phyloP scores from a whole-genome alignment of 2,113 vertebrate species.

The Lycaon pictus region DNA sequence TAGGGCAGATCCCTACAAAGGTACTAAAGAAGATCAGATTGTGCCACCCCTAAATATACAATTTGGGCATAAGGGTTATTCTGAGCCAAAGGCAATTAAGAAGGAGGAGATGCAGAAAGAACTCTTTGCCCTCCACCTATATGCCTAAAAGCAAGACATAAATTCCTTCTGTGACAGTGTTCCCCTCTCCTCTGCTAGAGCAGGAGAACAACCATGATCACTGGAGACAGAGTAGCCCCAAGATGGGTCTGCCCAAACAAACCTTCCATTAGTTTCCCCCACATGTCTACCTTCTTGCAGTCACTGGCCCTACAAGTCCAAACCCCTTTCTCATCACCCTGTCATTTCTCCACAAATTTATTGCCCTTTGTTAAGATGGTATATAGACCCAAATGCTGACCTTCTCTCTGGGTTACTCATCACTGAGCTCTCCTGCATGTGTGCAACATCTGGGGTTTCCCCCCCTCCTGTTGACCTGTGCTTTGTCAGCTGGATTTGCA shows the following conservation, averaged over 20 bases:
- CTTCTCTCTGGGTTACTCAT: not conserved
- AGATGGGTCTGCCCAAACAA: not conserved
- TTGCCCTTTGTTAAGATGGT: not conserved
- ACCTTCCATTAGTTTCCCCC: not conserved
- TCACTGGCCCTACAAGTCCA: not conserved
- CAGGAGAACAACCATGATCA: not conserved
- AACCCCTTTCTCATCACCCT: not conserved
- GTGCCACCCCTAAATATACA: not conserved
- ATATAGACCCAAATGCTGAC: not conserved
- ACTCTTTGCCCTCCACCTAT: not conserved
- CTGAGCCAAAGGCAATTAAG: not conserved
- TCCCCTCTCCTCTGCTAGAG: not conserved
- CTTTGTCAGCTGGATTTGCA: not conserved
- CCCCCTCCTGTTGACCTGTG: not conserved
- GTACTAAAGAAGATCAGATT: not conserved
- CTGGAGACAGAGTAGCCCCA: not conserved
- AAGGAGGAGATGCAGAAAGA: not conserved
- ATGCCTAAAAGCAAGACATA: not conserved
- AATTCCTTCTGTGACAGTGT: not conserved
- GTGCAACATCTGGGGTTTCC: not conserved
- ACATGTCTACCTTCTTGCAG: not conserved
- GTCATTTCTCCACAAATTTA: not conserved
- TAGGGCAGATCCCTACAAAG: not conserved
- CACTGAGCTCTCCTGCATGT: not conserved
- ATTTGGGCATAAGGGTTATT: not conserved